phyloP scores from a whole-genome alignment of 1,140 invertebrate species.

The Chrysopa pallens region DNA sequence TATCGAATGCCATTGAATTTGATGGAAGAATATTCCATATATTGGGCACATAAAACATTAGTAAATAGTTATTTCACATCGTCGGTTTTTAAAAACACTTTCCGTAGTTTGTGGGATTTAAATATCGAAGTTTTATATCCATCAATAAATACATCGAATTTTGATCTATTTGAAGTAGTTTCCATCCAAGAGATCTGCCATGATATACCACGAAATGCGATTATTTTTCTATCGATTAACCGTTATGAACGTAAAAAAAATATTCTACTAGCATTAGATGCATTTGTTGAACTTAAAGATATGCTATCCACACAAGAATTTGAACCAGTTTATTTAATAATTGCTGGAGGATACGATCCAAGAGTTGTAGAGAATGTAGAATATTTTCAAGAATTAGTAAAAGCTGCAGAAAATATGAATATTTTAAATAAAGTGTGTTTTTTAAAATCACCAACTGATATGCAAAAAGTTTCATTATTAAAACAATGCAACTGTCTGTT shows the following conservation, averaged over 20 bases:
- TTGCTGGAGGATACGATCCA: conserved; percentile 94
- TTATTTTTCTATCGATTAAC: conserved; percentile 86
- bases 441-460: conserved; percentile 71
- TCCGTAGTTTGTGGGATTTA: conserved; percentile 36
- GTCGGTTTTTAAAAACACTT: conserved; percentile 68
- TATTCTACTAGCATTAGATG: conserved; percentile 62
- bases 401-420: conserved; percentile 40
- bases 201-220: conserved; percentile 28
- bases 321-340: conserved; percentile 59
- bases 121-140: conserved; percentile 79
- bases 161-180: conserved; percentile 27
- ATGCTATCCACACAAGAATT: conserved; percentile 32
- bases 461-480: conserved; percentile 65
- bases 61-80: conserved; percentile 92
- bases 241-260: conserved; percentile 97
- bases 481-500: conserved; percentile 57
- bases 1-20: conserved; percentile 85
- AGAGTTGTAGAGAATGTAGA: conserved; percentile 78
- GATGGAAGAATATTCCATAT: conserved; percentile 80
- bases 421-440: conserved; percentile 66
- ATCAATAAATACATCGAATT: conserved; percentile 67
- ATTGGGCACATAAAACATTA: conserved; percentile 67
- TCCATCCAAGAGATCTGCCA: conserved; percentile 8
- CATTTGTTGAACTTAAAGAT: conserved; percentile 48
- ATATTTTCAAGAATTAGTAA: conserved; percentile 62